Conservation (phyloP, 2,888 invertebrate species). For the Ochropacha duplaris region DNA sequence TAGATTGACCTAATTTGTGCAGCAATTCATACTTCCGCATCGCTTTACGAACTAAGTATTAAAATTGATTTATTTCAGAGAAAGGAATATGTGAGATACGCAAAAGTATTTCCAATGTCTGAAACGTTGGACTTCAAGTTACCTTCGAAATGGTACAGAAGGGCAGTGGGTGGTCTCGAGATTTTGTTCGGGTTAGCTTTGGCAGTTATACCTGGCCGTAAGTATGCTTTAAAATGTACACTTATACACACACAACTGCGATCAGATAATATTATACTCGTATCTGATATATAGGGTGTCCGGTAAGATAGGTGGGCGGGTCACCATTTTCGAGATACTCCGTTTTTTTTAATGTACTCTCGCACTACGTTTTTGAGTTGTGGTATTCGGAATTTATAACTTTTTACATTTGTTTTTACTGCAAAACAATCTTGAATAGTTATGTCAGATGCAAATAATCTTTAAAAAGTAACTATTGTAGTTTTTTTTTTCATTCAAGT, state of each 20-base stretch:
- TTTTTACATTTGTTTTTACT: too few species aligned
- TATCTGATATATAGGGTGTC: too few species aligned
- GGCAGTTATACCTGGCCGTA: slow-evolving; percentile 92
- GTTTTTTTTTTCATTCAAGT: too few species aligned
- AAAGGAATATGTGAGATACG: slow-evolving; percentile 97
- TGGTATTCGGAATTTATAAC: too few species aligned
- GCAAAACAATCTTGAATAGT: too few species aligned
- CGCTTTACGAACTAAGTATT: not conserved
- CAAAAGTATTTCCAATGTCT: slow-evolving; percentile 95
- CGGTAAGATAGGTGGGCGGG: too few species aligned
- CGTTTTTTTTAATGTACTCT: too few species aligned
- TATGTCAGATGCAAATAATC: too few species aligned
- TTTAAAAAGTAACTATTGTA: too few species aligned
- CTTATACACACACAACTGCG: not conserved
- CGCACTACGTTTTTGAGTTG: too few species aligned
- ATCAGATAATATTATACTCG: too few species aligned
- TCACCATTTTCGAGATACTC: too few species aligned
- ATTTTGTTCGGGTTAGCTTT: slow-evolving; percentile 92
- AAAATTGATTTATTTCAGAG: slow-evolving; percentile 84
- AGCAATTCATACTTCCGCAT: not conserved
- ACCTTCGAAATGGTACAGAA: slow-evolving; percentile 95
- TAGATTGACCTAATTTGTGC: not conserved
- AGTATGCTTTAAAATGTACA: slow-evolving; percentile 59
- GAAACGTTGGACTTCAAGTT: slow-evolving; percentile 92
- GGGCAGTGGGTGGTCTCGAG: slow-evolving; percentile 92